Evolutionary conservation across 2,113 vertebrate species (phyloP).

Genomic region (Callorhinus ursinus): DNA sequence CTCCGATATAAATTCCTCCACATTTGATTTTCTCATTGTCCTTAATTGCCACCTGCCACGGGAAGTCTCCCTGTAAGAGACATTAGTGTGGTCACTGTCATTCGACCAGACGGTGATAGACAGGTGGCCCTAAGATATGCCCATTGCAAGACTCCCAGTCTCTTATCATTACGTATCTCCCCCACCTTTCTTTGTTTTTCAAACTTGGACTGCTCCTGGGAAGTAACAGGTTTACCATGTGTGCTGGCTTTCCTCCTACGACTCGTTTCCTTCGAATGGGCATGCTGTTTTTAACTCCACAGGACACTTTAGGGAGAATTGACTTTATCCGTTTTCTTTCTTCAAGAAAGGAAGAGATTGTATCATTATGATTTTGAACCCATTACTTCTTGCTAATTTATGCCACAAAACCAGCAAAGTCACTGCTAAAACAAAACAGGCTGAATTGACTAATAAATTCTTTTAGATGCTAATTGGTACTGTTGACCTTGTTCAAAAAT

Average conservation of each 20-base stretch:
- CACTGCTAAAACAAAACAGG: not conserved
- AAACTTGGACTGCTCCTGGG: not conserved
- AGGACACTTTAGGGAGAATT: constrained; percentile 80
- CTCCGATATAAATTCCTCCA: constrained; percentile 94
- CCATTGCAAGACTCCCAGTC: not conserved
- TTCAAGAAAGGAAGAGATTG: constrained; percentile 82
- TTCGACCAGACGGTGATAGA: not conserved
- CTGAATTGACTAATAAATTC: not conserved
- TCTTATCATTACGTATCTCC: not conserved
- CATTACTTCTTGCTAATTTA: not conserved
- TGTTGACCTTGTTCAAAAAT: constrained; percentile 17
- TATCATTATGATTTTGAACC: constrained; percentile 38
- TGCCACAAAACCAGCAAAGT: not conserved
- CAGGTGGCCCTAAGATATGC: not conserved
- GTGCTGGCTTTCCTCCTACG: constrained; percentile 84
- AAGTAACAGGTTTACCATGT: constrained; percentile 79
- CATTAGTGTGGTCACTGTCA: not conserved
- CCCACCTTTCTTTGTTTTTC: not conserved
- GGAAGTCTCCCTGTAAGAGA: constrained; percentile 91
- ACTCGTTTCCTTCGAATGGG: constrained; percentile 85
- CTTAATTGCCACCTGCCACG: constrained; percentile 95
- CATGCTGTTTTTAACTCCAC: constrained; percentile 79
- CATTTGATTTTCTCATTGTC: constrained; percentile 87
- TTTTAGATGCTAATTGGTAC: not conserved
- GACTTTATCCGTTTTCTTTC: constrained; percentile 87